Percentiles rank a stretch among this genome's conserved stretches.
phyloP scores from a whole-genome alignment of 2,888 invertebrate genomes.

The Gymnosoma rotundatum region DNA sequence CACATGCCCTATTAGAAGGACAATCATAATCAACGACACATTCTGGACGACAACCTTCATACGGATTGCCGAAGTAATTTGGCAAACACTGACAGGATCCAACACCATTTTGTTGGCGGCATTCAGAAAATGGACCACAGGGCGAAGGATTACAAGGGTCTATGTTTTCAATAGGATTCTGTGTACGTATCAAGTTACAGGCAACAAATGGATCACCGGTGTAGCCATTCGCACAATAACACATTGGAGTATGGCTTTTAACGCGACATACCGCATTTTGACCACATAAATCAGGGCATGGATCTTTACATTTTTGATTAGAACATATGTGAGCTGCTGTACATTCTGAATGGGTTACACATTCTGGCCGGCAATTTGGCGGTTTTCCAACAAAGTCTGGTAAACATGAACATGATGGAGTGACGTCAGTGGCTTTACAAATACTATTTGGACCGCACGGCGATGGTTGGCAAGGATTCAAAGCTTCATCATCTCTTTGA shows the following conservation, averaged over 20 bases:
- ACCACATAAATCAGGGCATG: slow-evolving; percentile 89
- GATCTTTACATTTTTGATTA: slow-evolving; percentile 89
- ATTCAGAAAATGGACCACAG: slow-evolving; percentile 91
- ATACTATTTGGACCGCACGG: slow-evolving; percentile 84
- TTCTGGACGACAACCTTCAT: slow-evolving; percentile 89
- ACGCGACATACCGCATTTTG: slow-evolving; percentile 88
- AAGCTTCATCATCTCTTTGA: slow-evolving; percentile 72
- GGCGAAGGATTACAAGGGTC: slow-evolving; percentile 90
- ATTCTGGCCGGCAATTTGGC: slow-evolving; percentile 89
- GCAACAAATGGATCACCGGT: slow-evolving; percentile 81
- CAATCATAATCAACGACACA: slow-evolving; percentile 89
- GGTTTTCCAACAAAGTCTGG: slow-evolving; percentile 87
- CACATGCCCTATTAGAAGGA: slow-evolving; percentile 87
- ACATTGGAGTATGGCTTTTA: slow-evolving; percentile 90
- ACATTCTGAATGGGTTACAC: slow-evolving; percentile 90
- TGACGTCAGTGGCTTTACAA: slow-evolving; percentile 84
- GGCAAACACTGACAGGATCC: slow-evolving; percentile 88
- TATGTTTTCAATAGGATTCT: slow-evolving; percentile 77
- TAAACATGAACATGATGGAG: slow-evolving; percentile 89
- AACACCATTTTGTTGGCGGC: slow-evolving; percentile 85
- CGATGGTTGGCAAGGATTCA: slow-evolving; percentile 83
- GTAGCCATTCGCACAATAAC: slow-evolving; percentile 85
- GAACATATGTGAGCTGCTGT: slow-evolving; percentile 86
- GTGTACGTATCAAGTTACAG: slow-evolving; percentile 83
- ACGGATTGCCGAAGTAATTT: slow-evolving; percentile 90